Base-by-base conservation (phyloP, 2,113 vertebrate species). In the Nothobranchius furzeri region DNA sequence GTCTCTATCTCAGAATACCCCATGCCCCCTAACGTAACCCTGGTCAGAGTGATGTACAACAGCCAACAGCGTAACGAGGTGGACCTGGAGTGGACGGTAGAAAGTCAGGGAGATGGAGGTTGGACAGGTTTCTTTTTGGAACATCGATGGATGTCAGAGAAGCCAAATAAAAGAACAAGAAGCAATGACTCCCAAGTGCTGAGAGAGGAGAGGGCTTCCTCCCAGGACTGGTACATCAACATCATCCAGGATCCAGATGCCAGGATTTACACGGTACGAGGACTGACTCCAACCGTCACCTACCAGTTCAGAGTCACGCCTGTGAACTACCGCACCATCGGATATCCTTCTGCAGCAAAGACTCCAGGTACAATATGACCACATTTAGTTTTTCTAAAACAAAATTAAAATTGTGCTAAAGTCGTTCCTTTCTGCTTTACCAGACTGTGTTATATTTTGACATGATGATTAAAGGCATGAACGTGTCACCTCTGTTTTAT, bases 81-180 rank as follows among this genome's bases (percentile, higher is more conserved):
- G 85, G 92, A 93, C 62, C 60, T 98, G 79, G 93, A 95, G 47
- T 96, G 96, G 96, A 73, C 85, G 56, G 84, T 92, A 0, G 55
- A 89, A 8, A 90, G 86, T 0, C 88, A 95, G n/a, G 61, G 53
- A 1, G 36, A 9, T 11, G 62, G 64, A 47, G 8, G 76, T 36
- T 81, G 95, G 61, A 96, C 95, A 0, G 94, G 95, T 15, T 98
- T 98, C 61, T 82, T 95, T 65, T 82, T 96, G 50, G 95, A 97
- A 83, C 87, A 90, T 62, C 90, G 80, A 12, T 88, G 67, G 71
- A 1, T 90, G 88, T 72, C 90, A 77, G 76, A 86, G 64, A 36
- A 6, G 0, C 82, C 81, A 0, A 80, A 17, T 20, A 73, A 64
- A n/a, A 78, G 42, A 0, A 45, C 14, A 42, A 68, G 64, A 1